Conservation (phyloP, 2,797 vertebrate genomes). For the Fistularia commersonii region DNA sequence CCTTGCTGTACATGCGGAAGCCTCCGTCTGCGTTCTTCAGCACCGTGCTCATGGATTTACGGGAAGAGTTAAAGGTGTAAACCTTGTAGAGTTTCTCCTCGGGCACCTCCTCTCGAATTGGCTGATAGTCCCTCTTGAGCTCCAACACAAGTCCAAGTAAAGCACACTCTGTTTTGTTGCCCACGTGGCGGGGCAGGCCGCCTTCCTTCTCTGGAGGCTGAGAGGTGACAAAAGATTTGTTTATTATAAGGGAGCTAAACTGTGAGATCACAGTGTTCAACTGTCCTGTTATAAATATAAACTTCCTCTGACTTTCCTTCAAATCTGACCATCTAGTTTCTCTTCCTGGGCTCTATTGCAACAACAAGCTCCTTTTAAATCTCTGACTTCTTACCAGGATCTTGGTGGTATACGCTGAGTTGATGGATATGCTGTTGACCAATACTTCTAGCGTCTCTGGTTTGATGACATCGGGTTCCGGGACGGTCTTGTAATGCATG, state of each 20-base stretch:
- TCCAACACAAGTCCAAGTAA: slow-evolving; percentile 89
- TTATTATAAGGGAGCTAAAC: not conserved
- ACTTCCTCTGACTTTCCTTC: too few species aligned
- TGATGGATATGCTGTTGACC: slow-evolving; percentile 91
- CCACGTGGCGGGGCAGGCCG: slow-evolving; percentile 91
- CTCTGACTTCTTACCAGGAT: slow-evolving; percentile 81
- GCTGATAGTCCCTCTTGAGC: slow-evolving; percentile 92
- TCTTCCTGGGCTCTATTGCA: too few species aligned
- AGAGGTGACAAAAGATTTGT: not conserved
- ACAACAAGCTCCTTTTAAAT: too few species aligned
- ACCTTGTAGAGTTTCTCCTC: slow-evolving; percentile 96
- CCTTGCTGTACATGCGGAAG: slow-evolving; percentile 98
- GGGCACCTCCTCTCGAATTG: slow-evolving; percentile 87
- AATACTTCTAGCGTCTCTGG: slow-evolving; percentile 81
- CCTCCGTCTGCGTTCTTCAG: slow-evolving; percentile 78
- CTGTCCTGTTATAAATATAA: too few species aligned
- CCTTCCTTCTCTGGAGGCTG: slow-evolving; percentile 95
- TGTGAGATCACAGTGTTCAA: too few species aligned
- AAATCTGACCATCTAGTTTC: too few species aligned
- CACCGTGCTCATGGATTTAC: slow-evolving; percentile 98
- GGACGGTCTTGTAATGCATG: slow-evolving; percentile 80
- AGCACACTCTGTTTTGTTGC: slow-evolving; percentile 96
- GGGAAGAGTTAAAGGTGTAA: slow-evolving; percentile 96
- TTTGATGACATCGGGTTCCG: slow-evolving; percentile 81
- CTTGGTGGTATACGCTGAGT: slow-evolving; percentile 95